Evolutionary conservation across 2,888 invertebrate species (phyloP).

Genomic region (Ophion costatus): DNA sequence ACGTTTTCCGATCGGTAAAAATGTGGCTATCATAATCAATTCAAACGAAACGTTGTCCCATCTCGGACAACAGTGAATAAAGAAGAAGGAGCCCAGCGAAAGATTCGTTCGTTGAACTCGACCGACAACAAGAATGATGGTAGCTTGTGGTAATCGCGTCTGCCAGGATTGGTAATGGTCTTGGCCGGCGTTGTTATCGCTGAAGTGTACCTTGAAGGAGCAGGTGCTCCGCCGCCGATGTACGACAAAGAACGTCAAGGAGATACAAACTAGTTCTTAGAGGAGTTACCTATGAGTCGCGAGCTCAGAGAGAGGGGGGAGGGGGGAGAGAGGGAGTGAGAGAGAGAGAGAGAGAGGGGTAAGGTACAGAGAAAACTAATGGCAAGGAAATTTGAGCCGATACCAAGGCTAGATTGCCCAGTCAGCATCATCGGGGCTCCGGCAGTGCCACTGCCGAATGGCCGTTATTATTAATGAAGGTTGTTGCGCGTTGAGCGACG

Average conservation of each 20-base stretch:
- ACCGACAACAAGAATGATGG: conserved; percentile 12
- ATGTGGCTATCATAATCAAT: too few relatives aligned
- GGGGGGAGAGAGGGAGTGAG: conserved; percentile 12
- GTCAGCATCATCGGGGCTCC: conserved; percentile 65
- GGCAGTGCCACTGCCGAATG: conserved; percentile 54
- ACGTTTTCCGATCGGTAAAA: too few relatives aligned
- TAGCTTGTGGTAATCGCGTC: conserved; percentile 12
- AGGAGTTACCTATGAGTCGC: conserved; percentile 38
- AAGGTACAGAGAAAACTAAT: conserved; percentile 67
- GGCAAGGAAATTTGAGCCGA: conserved; percentile 73
- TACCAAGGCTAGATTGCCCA: conserved; percentile 67
- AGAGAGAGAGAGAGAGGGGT: conserved; percentile 13
- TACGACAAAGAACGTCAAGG: conserved; percentile 42
- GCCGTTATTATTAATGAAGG: conserved; percentile 75
- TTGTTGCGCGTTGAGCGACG: conserved; percentile 57
- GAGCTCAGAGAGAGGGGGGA: neutral
- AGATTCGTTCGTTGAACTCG: neutral
- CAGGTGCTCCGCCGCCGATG: conserved; percentile 59
- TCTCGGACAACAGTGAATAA: neutral
- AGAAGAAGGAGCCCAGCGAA: neutral
- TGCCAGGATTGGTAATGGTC: conserved; percentile 24
- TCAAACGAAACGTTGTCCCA: too few relatives aligned
- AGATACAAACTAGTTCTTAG: conserved; percentile 61
- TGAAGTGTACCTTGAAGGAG: conserved; percentile 42
- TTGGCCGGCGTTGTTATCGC: conserved; percentile 52